A percentile compares a stretch with the other conserved stretches of the same genome.
Conservation (phyloP, 2,888 invertebrate genomes). For the Cylindroiulus punctatus region DNA sequence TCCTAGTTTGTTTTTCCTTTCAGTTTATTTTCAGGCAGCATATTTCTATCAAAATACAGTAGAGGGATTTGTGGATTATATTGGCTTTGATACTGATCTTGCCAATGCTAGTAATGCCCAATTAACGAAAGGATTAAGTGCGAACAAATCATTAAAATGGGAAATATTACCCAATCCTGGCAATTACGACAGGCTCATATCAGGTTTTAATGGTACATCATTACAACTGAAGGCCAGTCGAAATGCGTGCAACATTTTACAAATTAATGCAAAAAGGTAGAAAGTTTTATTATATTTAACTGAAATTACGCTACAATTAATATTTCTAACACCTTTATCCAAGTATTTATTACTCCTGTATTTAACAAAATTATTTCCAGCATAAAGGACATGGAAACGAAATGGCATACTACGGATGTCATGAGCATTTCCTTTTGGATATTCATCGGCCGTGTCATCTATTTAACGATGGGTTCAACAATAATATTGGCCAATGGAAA, state of each 20-base stretch:
- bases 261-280: neutral
- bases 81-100: neutral
- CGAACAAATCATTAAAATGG: slow-evolving; percentile 48
- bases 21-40: slow-evolving; percentile 19
- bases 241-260: neutral
- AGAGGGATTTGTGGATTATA: neutral
- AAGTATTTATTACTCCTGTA: no score
- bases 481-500: slow-evolving; percentile 42
- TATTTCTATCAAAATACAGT: neutral
- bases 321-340: neutral
- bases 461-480: neutral
- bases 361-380: neutral
- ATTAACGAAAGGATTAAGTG: neutral
- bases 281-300: neutral
- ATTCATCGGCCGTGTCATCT: neutral
- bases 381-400: neutral
- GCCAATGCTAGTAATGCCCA: neutral
- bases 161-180: neutral
- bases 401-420: neutral
- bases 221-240: slow-evolving; percentile 14
- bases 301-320: neutral
- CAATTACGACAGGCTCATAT: neutral
- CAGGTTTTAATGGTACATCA: slow-evolving; percentile 26
- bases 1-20: neutral
- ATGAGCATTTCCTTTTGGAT: slow-evolving; percentile 45